Evolutionary conservation across 2,113 vertebrate genomes (phyloP), one percentile per base, ranked within the genome.

Genomic region (Poecile atricapillus): DNA sequence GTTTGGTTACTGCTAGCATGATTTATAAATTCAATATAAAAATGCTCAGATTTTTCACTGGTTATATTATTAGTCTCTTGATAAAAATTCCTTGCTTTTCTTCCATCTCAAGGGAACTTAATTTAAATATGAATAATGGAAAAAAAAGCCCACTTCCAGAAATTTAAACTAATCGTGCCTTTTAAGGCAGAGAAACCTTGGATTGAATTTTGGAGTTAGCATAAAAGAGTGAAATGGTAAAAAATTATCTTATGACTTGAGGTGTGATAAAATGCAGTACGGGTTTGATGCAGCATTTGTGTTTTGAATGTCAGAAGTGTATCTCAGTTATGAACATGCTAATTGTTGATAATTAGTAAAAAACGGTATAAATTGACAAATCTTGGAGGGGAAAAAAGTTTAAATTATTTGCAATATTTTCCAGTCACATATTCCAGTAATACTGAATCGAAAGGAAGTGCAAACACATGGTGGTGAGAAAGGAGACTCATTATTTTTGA

Each of bases 121-220:
- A 98, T 98, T 98, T 98, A 97, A 98, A 97, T 97, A 97, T 93
- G 97, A 98, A 97, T 97, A 97, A 97, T 97, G 85, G 96, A 93
- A 89, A 83, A 83, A 39, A 77, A 90, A 89, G 24, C 83, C 74
- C 80, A 92, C 63, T 97, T 96, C 87, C 87, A 95, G 95, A 97
- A 97, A 97, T 91, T 65, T 92, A 96, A 96, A 94, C 90, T 88
- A 95, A 80, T 94, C 47, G 44, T 71, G 91, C 78, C 87, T 97
- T 96, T 97, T 92, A 94, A 96, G 75, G 87, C 78, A 89, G 87
- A 86, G 78, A 94, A 96, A 71, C n/a, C 91, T 90, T 73, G 81
- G 81, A 71, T 11, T 63, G 92, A 92, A 94, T 93, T 93, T 94
- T 89, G 91, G 87, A 92, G 47, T 43, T 71, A 58, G 15, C 60